phyloP scores from a whole-genome alignment of 2,797 vertebrate genomes.

The Enteromius argenteus region DNA sequence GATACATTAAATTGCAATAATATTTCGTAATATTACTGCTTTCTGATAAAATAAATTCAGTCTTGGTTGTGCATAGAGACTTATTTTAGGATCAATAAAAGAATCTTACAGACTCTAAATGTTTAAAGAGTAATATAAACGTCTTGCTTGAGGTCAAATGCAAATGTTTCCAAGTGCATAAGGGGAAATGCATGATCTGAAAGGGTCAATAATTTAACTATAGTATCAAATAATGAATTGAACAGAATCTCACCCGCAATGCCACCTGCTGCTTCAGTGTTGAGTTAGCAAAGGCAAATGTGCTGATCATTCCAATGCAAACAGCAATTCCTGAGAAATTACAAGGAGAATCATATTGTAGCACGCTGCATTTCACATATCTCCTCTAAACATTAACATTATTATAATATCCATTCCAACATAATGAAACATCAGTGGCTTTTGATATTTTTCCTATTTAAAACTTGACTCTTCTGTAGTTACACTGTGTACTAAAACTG shows the following conservation, averaged over 20 bases:
- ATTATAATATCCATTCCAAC: background rate
- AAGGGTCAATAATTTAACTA: background rate
- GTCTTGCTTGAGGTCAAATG: background rate
- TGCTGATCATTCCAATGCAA: conserved; percentile 96
- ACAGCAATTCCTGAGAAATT: conserved; percentile 88
- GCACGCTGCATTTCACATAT: background rate
- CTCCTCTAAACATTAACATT: background rate
- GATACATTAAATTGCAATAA: background rate
- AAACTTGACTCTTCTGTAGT: too few relatives aligned
- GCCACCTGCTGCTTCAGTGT: conserved; percentile 93
- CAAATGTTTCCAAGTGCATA: background rate
- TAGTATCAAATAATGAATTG: background rate
- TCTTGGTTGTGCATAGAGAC: background rate
- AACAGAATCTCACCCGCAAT: conserved; percentile 83
- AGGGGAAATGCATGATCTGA: background rate
- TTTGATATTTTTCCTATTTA: too few relatives aligned
- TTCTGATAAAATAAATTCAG: background rate
- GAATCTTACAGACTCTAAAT: background rate
- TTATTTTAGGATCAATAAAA: background rate
- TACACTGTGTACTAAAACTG: too few relatives aligned
- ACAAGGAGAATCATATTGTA: conserved; percentile 39
- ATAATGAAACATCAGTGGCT: background rate
- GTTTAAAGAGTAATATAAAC: background rate
- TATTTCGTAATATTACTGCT: background rate
- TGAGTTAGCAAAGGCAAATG: conserved; percentile 95